These are phyloP conservation scores for Polylopha cassiicola DNA, from an alignment of 2,888 invertebrate species.

Conservation along the genomic window DNA sequence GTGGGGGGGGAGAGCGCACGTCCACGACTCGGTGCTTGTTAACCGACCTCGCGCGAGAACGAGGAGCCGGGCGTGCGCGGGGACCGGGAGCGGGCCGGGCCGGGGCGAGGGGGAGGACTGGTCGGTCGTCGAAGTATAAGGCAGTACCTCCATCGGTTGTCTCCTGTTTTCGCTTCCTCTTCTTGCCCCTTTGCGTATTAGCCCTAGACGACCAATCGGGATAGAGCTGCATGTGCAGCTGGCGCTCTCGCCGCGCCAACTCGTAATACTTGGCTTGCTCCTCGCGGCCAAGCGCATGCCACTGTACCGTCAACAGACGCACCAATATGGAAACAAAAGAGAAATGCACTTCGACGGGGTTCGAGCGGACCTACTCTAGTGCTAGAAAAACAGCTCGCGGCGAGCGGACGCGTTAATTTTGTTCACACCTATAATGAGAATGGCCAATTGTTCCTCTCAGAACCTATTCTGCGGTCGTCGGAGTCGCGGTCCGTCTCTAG, in stretches of 20 bases:
- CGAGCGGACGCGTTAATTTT: conserved; percentile 71
- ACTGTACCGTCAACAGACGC: conserved; percentile 81
- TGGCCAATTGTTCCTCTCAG: conserved; percentile 77
- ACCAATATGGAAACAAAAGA: conserved; percentile 76
- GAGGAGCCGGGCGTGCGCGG: conserved; percentile 42
- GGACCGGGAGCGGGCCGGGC: conserved; percentile 42
- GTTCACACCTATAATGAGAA: conserved; percentile 64
- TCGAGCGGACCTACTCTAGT: conserved; percentile 75
- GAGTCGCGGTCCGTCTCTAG: conserved; percentile 68
- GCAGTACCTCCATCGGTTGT: conserved; percentile 96
- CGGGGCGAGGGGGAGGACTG: conserved; percentile 30
- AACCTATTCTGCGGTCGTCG: conserved; percentile 76
- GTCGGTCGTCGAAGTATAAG: conserved; percentile 62
- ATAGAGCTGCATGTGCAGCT: conserved; percentile 99
- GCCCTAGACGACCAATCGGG: conserved; percentile 99
- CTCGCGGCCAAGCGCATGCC: conserved; percentile 99
- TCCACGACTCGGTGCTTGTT: conserved; percentile 65
- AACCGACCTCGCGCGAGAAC: conserved; percentile 70
- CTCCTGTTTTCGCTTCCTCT: conserved; percentile 99
- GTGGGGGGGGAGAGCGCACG: conserved; percentile 42
- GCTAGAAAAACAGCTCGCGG: conserved; percentile 84
- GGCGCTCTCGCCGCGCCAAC: conserved; percentile 98
- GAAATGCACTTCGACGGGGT: conserved; percentile 70
- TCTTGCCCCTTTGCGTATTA: conserved; percentile 99
- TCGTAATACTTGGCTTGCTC: conserved; percentile 99